A percentile compares a stretch with the other conserved stretches of the same genome.
phyloP scores from a whole-genome alignment of 2,113 vertebrate genomes.

The Alouatta palliata region DNA sequence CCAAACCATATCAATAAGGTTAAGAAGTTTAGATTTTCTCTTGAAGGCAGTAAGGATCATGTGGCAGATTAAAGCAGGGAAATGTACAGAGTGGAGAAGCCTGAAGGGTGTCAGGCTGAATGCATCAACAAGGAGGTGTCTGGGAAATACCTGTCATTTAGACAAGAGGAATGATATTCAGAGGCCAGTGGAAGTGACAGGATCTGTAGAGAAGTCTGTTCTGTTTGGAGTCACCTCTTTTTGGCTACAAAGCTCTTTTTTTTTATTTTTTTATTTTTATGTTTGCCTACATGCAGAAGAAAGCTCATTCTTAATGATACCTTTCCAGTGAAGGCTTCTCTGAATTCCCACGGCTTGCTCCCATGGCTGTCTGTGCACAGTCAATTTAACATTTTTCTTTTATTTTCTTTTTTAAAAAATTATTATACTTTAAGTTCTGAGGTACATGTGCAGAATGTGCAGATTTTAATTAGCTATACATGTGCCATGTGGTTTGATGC shows the following conservation, averaged over 20 bases:
- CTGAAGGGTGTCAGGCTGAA: neutral
- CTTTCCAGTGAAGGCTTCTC: neutral
- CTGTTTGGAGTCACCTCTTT: neutral
- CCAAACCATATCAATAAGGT: neutral
- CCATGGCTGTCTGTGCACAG: neutral
- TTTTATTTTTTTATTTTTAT: no score
- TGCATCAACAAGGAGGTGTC: neutral
- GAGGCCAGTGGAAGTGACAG: neutral
- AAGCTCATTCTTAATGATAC: neutral
- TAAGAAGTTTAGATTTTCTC: neutral
- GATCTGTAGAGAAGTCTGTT: neutral
- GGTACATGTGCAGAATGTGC: no score
- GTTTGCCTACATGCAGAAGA: neutral
- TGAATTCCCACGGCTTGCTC: neutral
- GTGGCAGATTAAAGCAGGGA: neutral
- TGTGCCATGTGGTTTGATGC: no score
- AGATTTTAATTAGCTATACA: no score
- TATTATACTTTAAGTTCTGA: no score
- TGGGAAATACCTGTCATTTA: neutral
- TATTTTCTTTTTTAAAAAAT: no score
- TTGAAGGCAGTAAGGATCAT: neutral
- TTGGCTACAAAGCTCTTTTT: neutral
- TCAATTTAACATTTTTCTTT: neutral
- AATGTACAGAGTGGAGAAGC: neutral
- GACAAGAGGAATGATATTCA: neutral